Conservation (phyloP, 2,888 invertebrate species). For the Tetanocera ferruginea region DNA sequence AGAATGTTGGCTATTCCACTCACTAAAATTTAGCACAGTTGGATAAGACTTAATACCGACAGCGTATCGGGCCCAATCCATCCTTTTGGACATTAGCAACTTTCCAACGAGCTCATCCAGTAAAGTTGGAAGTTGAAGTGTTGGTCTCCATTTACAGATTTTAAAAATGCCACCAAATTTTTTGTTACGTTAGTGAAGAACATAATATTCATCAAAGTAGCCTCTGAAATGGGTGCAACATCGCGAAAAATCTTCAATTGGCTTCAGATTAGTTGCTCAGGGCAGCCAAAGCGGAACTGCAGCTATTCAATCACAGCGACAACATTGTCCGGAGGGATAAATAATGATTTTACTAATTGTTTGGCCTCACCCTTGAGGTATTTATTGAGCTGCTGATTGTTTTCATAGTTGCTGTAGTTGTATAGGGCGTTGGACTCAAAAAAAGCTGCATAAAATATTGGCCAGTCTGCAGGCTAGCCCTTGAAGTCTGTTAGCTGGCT, state of each 20-base stretch:
- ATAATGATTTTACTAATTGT: conserved; percentile 42
- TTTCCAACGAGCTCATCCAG: too few species aligned
- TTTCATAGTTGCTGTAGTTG: conserved; percentile 41
- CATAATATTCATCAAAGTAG: conserved; percentile 34
- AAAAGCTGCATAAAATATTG: conserved; percentile 41
- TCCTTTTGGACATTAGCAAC: too few species aligned
- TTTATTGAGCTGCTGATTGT: conserved; percentile 37
- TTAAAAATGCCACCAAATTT: conserved; percentile 38
- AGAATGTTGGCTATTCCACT: too few species aligned
- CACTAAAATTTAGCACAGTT: too few species aligned
- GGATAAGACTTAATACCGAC: too few species aligned
- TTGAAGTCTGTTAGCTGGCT: too few species aligned
- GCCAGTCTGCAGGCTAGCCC: conserved; percentile 46
- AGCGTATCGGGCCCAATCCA: too few species aligned
- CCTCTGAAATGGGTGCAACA: conserved; percentile 37
- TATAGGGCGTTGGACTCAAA: conserved; percentile 34
- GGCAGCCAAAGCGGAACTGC: conserved; percentile 42
- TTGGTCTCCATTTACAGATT: conserved; percentile 34
- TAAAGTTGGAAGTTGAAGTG: too few species aligned
- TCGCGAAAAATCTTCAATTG: conserved; percentile 41
- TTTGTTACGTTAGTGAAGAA: conserved; percentile 33
- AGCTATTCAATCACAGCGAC: conserved; percentile 38
- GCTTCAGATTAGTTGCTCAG: conserved; percentile 43
- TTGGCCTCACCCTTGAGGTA: conserved; percentile 41
- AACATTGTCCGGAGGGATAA: conserved; percentile 46